Percentiles rank a stretch among this genome's conserved stretches.
phyloP scores from a whole-genome alignment of 2,797 vertebrate genomes.

The Acrocephalus scirpaceus region DNA sequence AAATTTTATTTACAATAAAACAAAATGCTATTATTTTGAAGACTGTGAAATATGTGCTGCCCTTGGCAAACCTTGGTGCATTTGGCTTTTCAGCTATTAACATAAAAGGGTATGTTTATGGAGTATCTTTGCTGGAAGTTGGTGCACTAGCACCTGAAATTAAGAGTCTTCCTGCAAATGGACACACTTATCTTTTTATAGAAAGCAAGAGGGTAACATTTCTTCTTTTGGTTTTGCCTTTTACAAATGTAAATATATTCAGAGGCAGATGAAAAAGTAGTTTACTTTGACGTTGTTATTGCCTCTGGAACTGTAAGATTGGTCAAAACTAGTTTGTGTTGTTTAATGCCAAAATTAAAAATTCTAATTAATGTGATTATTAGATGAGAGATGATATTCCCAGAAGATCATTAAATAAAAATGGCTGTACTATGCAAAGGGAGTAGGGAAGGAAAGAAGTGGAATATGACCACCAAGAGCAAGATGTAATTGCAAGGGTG shows the following conservation, averaged over 20 bases:
- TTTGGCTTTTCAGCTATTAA: not conserved
- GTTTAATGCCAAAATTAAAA: conserved; percentile 53
- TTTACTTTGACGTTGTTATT: conserved; percentile 31
- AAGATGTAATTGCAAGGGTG: conserved; percentile 38
- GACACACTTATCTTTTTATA: not conserved
- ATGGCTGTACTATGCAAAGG: not conserved
- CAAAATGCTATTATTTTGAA: not conserved
- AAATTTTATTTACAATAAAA: not conserved
- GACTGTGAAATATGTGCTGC: not conserved
- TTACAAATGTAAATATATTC: not conserved
- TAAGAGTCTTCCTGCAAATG: not conserved
- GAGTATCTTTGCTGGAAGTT: not conserved
- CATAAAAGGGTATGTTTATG: not conserved
- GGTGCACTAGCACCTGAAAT: not conserved
- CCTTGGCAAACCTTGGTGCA: not conserved
- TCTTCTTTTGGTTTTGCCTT: not conserved
- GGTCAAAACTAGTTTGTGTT: conserved; percentile 55
- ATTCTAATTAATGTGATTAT: conserved; percentile 68
- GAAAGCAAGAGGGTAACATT: not conserved
- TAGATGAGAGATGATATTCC: conserved; percentile 33
- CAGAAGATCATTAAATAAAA: conserved; percentile 16
- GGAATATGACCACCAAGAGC: not conserved
- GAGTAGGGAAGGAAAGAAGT: conserved; percentile 6
- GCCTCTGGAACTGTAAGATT: conserved; percentile 13
- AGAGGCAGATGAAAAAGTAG: not conserved